A percentile compares a stretch with the other conserved stretches of the same genome.
Evolutionary conservation across 2,797 vertebrate species (phyloP).

Genomic region (Salmo trutta): DNA sequence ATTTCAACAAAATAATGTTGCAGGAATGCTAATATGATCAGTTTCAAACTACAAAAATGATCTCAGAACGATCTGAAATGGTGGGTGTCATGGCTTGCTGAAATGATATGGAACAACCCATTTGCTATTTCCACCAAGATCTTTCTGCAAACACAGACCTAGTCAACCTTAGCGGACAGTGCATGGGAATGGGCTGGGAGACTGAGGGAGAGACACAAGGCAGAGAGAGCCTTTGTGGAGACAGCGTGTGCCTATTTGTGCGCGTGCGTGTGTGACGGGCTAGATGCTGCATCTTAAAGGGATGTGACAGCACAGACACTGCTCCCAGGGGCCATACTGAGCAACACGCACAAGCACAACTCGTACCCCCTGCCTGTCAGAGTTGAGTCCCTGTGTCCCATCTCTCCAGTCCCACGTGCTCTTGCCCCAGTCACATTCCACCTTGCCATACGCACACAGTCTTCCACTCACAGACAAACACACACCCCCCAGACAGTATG

Average conservation of each 20-base stretch:
- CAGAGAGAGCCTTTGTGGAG: neutral
- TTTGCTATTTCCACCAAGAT: neutral
- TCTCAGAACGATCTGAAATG: too few relatives aligned
- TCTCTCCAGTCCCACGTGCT: conserved; percentile 56
- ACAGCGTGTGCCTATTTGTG: conserved; percentile 1
- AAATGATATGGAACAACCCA: too few relatives aligned
- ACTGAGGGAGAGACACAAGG: neutral
- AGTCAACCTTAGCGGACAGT: neutral
- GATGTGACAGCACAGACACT: conserved; percentile 72
- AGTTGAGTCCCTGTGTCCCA: conserved; percentile 44
- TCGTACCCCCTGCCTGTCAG: conserved; percentile 46
- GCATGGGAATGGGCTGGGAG: neutral
- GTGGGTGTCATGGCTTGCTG: too few relatives aligned
- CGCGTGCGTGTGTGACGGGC: conserved; percentile 55
- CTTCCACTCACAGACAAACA: too few relatives aligned
- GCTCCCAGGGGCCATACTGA: conserved; percentile 46
- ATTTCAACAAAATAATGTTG: too few relatives aligned
- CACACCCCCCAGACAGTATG: too few relatives aligned
- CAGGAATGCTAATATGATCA: too few relatives aligned
- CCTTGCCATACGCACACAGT: too few relatives aligned
- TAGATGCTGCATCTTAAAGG: conserved; percentile 59
- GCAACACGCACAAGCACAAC: too few relatives aligned
- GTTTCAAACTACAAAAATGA: too few relatives aligned
- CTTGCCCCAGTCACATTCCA: conserved; percentile 15
- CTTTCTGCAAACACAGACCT: conserved; percentile 18